phyloP scores from a whole-genome alignment of 2,888 invertebrate species.

The Tiphia femorata region DNA sequence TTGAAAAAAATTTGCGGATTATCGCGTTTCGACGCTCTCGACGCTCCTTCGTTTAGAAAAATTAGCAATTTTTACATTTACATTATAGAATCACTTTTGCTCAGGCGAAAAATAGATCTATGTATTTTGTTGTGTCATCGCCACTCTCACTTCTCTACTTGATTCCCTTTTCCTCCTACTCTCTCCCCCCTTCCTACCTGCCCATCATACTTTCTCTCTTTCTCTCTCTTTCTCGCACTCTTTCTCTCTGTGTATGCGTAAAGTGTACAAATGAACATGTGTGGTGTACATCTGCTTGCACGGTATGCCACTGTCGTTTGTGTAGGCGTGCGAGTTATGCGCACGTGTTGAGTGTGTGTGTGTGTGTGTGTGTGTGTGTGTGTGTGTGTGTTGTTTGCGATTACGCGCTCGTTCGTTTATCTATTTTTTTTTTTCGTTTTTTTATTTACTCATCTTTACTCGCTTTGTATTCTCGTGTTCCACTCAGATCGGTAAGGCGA shows the following conservation, averaged over 20 bases:
- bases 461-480: conserved; percentile 38
- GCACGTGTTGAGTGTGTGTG: not conserved
- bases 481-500: conserved; percentile 41
- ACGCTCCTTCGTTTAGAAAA: conserved; percentile 47
- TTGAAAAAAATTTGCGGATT: conserved; percentile 13
- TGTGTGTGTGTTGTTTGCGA: not conserved
- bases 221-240: too few species aligned
- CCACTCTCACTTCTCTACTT: conserved; percentile 27
- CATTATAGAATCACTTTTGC: conserved; percentile 42
- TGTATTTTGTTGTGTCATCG: conserved; percentile 40
- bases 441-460: conserved; percentile 11
- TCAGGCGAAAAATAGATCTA: conserved; percentile 57
- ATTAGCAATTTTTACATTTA: conserved; percentile 49
- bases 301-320: too few species aligned
- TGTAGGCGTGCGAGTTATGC: not conserved
- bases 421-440: not conserved
- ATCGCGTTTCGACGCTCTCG: conserved; percentile 20
- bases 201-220: too few species aligned
- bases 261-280: not conserved
- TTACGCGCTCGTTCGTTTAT: conserved; percentile 15
- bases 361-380: not conserved
- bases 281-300: too few species aligned
- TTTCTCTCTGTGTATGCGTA: conserved; percentile 10
- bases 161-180: too few species aligned
- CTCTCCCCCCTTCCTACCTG: not conserved